Evolutionary conservation across 2,888 invertebrate species (phyloP).

Genomic region (Erebia palarica): DNA sequence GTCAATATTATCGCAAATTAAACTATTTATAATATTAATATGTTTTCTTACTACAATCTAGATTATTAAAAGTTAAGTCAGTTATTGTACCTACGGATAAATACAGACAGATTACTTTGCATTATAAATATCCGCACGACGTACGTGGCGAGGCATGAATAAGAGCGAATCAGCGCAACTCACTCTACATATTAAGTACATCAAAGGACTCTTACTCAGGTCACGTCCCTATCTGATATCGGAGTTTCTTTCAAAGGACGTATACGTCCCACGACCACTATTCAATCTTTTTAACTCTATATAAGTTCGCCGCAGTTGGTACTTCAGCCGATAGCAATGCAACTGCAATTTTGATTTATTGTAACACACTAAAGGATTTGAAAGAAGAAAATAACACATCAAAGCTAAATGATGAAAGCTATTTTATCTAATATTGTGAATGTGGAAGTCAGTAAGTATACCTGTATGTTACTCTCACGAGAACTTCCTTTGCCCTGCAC

Average conservation of each 20-base stretch:
- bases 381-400: not conserved
- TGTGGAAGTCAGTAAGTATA: no score
- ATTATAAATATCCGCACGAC: not conserved
- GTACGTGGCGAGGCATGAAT: constrained; percentile 8
- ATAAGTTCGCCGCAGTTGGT: constrained; percentile 22
- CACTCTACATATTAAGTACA: constrained; percentile 23
- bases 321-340: constrained; percentile 22
- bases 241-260: constrained; percentile 33
- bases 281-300: constrained; percentile 36
- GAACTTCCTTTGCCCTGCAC: no score
- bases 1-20: no score
- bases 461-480: no score
- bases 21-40: no score
- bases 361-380: constrained; percentile 7
- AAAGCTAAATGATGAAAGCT: not conserved
- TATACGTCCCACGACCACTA: constrained; percentile 32
- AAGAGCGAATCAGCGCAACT: constrained; percentile 2
- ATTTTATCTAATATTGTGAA: no score
- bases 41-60: no score
- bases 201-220: constrained; percentile 29
- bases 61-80: no score
- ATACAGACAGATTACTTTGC: not conserved
- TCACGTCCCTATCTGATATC: constrained; percentile 36
- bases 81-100: not conserved
- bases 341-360: constrained; percentile 27